These are phyloP conservation scores for Salvelinus sp. DNA, from an alignment of 2,113 vertebrate species.

Conservation along the genomic window DNA sequence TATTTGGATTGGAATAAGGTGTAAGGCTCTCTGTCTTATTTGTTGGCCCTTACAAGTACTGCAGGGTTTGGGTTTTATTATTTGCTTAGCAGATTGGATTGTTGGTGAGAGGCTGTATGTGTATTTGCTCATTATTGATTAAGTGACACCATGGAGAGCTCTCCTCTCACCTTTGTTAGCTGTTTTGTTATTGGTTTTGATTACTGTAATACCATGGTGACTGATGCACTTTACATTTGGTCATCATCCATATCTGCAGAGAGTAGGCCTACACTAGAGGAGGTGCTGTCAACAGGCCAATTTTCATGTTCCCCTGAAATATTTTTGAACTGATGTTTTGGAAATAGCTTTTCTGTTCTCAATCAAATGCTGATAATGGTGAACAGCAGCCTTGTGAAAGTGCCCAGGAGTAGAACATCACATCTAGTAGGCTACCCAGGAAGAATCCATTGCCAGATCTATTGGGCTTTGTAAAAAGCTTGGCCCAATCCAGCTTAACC, in stretches of 20 bases:
- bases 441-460: slow-evolving; percentile 3
- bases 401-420: background rate
- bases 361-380: too few species aligned
- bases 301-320: too few species aligned
- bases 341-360: too few species aligned
- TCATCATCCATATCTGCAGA: background rate
- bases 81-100: slow-evolving; percentile 11
- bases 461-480: background rate
- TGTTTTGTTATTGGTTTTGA: slow-evolving; percentile 33
- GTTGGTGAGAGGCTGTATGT: slow-evolving; percentile 34
- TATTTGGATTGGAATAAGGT: slow-evolving; percentile 18
- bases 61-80: slow-evolving; percentile 16
- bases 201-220: slow-evolving; percentile 36
- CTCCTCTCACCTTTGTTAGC: background rate
- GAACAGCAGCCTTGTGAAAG: background rate
- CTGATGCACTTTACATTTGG: slow-evolving; percentile 23
- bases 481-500: background rate
- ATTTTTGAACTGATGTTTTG: too few species aligned
- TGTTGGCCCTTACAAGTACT: slow-evolving; percentile 40
- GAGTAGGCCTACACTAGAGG: too few species aligned
- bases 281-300: too few species aligned
- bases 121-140: slow-evolving; percentile 38
- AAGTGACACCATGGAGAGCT: slow-evolving; percentile 27
- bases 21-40: slow-evolving; percentile 32
- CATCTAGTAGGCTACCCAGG: background rate